Evolutionary conservation across 2,888 invertebrate species (phyloP).

Genomic region (Blomia tropicalis): DNA sequence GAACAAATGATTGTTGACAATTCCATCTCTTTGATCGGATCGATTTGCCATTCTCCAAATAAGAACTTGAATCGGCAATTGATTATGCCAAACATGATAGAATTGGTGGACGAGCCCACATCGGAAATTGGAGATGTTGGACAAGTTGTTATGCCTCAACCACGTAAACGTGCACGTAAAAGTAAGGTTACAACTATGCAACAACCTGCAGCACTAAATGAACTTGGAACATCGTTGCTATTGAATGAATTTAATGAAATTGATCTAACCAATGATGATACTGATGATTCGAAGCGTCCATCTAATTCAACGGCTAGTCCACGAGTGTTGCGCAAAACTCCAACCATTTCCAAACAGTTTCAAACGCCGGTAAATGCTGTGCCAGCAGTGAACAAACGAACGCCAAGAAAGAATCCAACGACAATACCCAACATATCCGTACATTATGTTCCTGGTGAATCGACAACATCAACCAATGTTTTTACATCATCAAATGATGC

Average conservation of each 20-base stretch:
- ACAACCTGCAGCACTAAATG: neutral
- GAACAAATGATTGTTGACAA: neutral
- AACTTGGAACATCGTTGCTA: neutral
- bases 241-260: neutral
- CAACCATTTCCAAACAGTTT: neutral
- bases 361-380: neutral
- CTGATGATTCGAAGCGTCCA: neutral
- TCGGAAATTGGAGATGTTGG: neutral
- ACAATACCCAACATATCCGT: neutral
- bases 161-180: slow-evolving; percentile 7
- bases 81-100: neutral
- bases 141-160: neutral
- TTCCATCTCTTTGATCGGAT: neutral
- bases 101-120: neutral
- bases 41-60: neutral
- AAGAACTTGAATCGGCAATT: neutral
- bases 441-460: neutral
- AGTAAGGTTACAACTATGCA: slow-evolving; percentile 2
- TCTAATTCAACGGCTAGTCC: neutral
- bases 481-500: neutral
- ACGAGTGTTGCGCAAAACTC: neutral
- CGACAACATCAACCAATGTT: neutral
- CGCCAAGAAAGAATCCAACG: neutral
- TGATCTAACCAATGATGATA: neutral
- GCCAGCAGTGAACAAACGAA: neutral